phyloP scores from a whole-genome alignment of 2,797 vertebrate species.

The Craterocephalus amniculus region DNA sequence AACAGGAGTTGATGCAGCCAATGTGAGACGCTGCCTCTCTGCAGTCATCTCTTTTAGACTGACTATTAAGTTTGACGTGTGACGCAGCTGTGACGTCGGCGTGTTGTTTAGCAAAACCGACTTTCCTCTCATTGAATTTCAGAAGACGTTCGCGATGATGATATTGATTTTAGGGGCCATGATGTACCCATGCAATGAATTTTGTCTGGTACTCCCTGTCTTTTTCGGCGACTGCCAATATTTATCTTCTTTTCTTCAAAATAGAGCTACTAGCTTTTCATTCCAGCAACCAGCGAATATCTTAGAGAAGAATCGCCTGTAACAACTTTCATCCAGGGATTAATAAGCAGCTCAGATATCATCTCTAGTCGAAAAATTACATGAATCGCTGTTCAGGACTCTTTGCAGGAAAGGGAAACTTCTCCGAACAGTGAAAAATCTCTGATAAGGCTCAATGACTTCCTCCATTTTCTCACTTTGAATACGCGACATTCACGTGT shows the following conservation, averaged over 20 bases:
- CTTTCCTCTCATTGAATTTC: neutral
- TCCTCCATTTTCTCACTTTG: conserved; percentile 10
- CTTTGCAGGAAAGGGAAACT: conserved; percentile 35
- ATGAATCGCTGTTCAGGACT: conserved; percentile 40
- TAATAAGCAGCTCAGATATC: conserved; percentile 31
- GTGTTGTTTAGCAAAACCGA: neutral
- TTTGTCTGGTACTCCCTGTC: neutral
- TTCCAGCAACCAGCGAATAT: conserved; percentile 12
- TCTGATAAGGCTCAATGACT: conserved; percentile 20
- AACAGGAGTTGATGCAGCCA: neutral
- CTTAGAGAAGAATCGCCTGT: conserved; percentile 6
- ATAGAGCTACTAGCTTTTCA: conserved; percentile 7
- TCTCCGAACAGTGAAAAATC: conserved; percentile 11
- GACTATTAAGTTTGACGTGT: neutral
- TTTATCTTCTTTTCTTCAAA: neutral
- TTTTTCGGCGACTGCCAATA: neutral
- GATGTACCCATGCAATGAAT: neutral
- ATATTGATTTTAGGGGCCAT: neutral
- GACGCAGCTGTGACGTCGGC: neutral
- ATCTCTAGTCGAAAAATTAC: conserved; percentile 32
- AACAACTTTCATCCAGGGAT: neutral
- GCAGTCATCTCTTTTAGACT: neutral
- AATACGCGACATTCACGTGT: conserved; percentile 12
- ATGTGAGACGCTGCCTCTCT: neutral
- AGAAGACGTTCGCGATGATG: neutral